Evolutionary conservation across 2,888 invertebrate genomes (phyloP), one percentile per base, ranked within the genome.

Genomic region (Pinctada fucata): DNA sequence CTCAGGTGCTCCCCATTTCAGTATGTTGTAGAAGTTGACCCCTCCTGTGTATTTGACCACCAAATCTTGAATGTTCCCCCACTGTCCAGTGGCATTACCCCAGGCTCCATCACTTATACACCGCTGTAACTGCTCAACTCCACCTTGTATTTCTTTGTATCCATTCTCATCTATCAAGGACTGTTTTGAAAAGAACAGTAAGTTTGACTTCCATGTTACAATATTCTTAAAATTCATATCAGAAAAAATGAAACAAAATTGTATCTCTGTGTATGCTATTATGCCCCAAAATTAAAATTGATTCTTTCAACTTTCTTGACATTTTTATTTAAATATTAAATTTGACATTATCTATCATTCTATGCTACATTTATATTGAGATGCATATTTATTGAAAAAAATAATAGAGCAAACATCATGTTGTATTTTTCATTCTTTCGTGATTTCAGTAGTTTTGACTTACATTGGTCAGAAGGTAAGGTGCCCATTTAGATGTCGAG

Each of bases 21-120:
- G 92, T 81, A 97, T 96, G 90, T 97, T 96, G 91, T 97, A 97
- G 90, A 97, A 96, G 90, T 96, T 96, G 4, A 97, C 95, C 13
- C 93, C 93, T 81, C 92, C 90, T 0, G 96, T 95, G 66, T 87
- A 88, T 2, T 88, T 82, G n/a, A 94, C 90, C n/a, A 94, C 94
- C 0, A 95, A 94, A 1, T 85, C 65, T 91, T 97, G 96, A 0
- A 96, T 95, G 0, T 87, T 83, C 10, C 94, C 92, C 96, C 96
- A 97, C 72, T 94, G 93, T 0, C 88, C 75, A 0, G 95, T 96
- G 0, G 97, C 96, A 45, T 91, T 85, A 0, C 79, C 83, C 93
- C 95, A 97, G 13, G 93, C 86, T 0, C 94, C 94, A 2, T 89
- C 91, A 47, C 95, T 93, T 16, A 95, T 94, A 0, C 95, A 93